These are phyloP conservation scores for Egretta garzetta DNA, from an alignment of 2,113 vertebrate genomes.

Conservation along the genomic window DNA sequence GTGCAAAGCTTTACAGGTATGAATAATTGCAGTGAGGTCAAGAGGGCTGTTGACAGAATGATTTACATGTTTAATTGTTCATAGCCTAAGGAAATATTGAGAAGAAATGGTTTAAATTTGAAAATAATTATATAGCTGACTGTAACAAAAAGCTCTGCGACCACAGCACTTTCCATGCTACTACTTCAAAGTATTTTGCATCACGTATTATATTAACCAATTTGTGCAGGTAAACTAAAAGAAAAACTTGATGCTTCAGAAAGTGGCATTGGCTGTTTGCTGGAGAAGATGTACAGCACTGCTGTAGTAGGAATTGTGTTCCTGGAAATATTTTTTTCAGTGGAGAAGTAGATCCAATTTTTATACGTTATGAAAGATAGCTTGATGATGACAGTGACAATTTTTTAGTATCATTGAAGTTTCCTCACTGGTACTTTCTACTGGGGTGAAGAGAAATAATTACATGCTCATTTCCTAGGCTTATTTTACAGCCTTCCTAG, in stretches of 20 bases:
- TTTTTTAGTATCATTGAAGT: not conserved
- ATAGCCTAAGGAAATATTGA: not conserved
- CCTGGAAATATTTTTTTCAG: not conserved
- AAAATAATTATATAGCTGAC: not conserved
- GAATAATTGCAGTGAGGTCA: not conserved
- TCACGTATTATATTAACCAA: not conserved
- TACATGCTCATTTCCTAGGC: not conserved
- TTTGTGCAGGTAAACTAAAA: not conserved
- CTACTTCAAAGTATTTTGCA: not conserved
- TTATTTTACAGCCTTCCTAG: not conserved
- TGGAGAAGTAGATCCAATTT: not conserved
- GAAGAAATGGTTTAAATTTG: not conserved
- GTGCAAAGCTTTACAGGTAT: not conserved
- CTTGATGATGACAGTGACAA: not conserved
- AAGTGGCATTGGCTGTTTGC: not conserved
- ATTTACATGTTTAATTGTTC: not conserved
- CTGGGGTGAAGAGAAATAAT: not conserved
- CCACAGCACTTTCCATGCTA: not conserved
- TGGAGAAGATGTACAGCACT: not conserved
- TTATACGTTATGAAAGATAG: not conserved
- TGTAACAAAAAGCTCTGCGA: not conserved
- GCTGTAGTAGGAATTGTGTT: not conserved
- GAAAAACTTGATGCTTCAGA: not conserved
- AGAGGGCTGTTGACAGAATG: not conserved
- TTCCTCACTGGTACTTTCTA: not conserved